These are phyloP conservation scores for Pyrocoelia pectoralis DNA, from an alignment of 2,888 invertebrate species.

Conservation along the genomic window DNA sequence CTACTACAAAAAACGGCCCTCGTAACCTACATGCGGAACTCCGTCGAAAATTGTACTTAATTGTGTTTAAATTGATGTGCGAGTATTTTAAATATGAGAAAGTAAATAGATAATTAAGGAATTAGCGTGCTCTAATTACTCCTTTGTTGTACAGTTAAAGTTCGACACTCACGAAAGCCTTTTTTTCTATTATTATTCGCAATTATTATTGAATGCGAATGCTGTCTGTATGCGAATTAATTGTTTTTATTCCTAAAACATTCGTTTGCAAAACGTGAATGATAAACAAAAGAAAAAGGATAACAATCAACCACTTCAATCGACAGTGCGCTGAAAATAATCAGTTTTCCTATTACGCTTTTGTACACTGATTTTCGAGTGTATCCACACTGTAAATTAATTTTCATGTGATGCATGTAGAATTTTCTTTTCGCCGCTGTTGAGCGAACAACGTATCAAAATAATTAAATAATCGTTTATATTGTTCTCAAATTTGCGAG, in stretches of 20 bases:
- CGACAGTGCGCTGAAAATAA: not conserved
- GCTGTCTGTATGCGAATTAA: not conserved
- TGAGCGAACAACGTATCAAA: not conserved
- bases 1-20: not conserved
- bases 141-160: too few species aligned
- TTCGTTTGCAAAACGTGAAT: not conserved
- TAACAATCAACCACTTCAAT: conserved; percentile 1
- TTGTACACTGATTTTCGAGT: not conserved
- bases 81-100: not conserved
- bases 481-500: not conserved
- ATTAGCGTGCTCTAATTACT: not conserved
- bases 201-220: not conserved
- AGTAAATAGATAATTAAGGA: not conserved
- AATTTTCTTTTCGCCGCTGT: not conserved
- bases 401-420: not conserved
- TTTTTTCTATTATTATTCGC: not conserved
- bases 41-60: not conserved
- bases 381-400: not conserved
- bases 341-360: not conserved
- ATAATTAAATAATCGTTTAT: not conserved
- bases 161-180: too few species aligned
- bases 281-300: not conserved
- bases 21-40: not conserved
- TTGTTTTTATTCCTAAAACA: not conserved
- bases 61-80: not conserved